Evolutionary conservation across 2,888 invertebrate genomes (phyloP), one percentile per base, ranked within the genome.

Genomic region (Cacoxenus indagator): DNA sequence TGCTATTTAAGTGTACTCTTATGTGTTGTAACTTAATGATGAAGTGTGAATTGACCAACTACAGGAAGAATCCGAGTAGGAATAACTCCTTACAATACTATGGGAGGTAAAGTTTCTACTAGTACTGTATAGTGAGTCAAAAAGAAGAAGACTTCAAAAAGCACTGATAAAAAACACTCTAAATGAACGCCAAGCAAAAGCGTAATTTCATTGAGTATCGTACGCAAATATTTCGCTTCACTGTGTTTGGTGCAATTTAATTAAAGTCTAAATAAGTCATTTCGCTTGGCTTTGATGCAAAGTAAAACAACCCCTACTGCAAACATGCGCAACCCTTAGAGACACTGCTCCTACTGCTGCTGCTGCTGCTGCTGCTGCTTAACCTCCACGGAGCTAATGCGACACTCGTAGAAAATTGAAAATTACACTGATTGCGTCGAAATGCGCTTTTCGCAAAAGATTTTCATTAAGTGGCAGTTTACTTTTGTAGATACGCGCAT

Each of bases 251-350:
- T 78, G 82, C 73, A 74, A 81, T 80, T 80, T 80, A 80, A 80
- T 83, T 79, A 80, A 80, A 82, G 75, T 83, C 76, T 71, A 79
- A 80, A 77, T 83, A 77, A 81, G 83, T 82, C 76, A 81, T 83
- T 81, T 79, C 75, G n/a, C 82, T 76, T 79, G 77, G 75, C 74
- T 76, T 77, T 83, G 78, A 75, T 75, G 71, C 72, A 75, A 79
- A 82, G 75, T 70, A 70, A 70, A 37, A 37, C 37, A 37, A 37
- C 37, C 37, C n/a, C 37, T 37, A 37, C 51, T n/a, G 51, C 51
- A 51, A 22, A 22, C 2, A 19, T 51, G 3, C 22, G n/a, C 51
- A 51, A 51, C 22, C 4, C 9, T 43, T 51, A 22, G 19, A 19
- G 37, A 37, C 37, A 37, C 37, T 37, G 14, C 14, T 37, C 37